A percentile compares a stretch with the other conserved stretches of the same genome.
Evolutionary conservation across 2,888 invertebrate species (phyloP).

Genomic region (Apotomis turbidana): DNA sequence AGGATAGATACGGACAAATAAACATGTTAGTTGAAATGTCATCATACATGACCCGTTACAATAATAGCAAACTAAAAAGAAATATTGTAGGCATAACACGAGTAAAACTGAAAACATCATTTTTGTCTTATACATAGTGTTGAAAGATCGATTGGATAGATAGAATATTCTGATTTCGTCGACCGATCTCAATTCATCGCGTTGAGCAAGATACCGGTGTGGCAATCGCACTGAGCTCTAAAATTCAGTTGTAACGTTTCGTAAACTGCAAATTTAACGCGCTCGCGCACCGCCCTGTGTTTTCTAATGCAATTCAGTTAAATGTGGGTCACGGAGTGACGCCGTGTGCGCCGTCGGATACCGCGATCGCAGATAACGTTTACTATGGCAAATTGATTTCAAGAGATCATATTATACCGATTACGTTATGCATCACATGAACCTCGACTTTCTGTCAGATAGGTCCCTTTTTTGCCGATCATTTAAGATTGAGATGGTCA

Average conservation of each 20-base stretch:
- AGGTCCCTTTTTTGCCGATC: conserved; percentile 31
- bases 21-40: too few relatives aligned
- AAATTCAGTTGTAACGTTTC: conserved; percentile 81
- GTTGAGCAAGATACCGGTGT: conserved; percentile 74
- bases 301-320: conserved; percentile 77
- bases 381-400: conserved; percentile 46
- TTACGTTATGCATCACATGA: conserved; percentile 43
- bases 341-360: conserved; percentile 52
- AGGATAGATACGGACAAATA: too few relatives aligned
- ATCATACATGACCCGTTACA: too few relatives aligned
- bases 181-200: conserved; percentile 66
- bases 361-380: conserved; percentile 52
- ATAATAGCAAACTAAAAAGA: too few relatives aligned
- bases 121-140: conserved; percentile 24
- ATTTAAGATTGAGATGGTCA: conserved; percentile 4
- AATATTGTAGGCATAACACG: background rate
- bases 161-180: conserved; percentile 61
- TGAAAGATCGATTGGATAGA: conserved; percentile 48
- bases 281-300: conserved; percentile 75
- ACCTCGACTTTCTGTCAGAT: conserved; percentile 23
- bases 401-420: conserved; percentile 11
- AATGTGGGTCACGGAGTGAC: conserved; percentile 76
- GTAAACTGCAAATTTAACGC: conserved; percentile 81
- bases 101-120: background rate
- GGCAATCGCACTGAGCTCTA: conserved; percentile 74